Percentiles rank a stretch among this genome's conserved stretches.
These are phyloP conservation scores for Bathynomus jamesi DNA, from an alignment of 1,140 invertebrate genomes.

Conservation along the genomic window DNA sequence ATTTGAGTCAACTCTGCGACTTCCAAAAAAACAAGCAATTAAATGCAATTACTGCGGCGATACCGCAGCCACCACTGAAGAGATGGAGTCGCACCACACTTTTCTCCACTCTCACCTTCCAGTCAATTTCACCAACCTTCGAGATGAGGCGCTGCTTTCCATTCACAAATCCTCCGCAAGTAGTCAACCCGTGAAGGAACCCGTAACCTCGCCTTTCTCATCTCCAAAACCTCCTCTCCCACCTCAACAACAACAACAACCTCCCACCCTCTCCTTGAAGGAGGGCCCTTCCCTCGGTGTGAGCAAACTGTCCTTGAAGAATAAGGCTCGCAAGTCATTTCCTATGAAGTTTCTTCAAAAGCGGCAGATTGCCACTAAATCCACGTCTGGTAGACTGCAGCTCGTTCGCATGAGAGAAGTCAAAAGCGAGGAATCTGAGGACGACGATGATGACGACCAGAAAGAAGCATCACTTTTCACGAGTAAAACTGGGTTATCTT, in stretches of 20 bases:
- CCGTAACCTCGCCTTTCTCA: background rate
- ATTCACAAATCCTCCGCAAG: conserved; percentile 22
- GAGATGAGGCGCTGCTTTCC: conserved; percentile 27
- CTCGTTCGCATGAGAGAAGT: background rate
- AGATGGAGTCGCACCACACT: conserved; percentile 26
- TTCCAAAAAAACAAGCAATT: conserved; percentile 23
- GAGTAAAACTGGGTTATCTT: conserved; percentile 4
- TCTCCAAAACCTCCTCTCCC: background rate
- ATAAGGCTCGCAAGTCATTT: conserved; percentile 24
- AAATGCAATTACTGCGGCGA: conserved; percentile 33
- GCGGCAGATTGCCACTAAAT: conserved; percentile 17
- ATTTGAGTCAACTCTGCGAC: conserved; percentile 16
- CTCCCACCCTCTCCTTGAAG: background rate
- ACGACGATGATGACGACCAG: background rate
- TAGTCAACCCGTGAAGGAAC: background rate
- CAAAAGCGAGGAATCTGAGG: background rate
- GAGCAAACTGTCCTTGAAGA: conserved; percentile 1
- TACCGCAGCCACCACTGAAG: conserved; percentile 21
- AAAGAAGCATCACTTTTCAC: no score
- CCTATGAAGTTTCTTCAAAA: background rate
- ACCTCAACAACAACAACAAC: background rate
- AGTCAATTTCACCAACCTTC: conserved; percentile 18
- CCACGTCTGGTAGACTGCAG: conserved; percentile 11
- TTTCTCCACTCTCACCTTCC: conserved; percentile 25
- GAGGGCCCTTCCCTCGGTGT: background rate